These are phyloP conservation scores for Gasterosteus aculeatus DNA, from an alignment of 2,113 vertebrate species.

Conservation along the genomic window DNA sequence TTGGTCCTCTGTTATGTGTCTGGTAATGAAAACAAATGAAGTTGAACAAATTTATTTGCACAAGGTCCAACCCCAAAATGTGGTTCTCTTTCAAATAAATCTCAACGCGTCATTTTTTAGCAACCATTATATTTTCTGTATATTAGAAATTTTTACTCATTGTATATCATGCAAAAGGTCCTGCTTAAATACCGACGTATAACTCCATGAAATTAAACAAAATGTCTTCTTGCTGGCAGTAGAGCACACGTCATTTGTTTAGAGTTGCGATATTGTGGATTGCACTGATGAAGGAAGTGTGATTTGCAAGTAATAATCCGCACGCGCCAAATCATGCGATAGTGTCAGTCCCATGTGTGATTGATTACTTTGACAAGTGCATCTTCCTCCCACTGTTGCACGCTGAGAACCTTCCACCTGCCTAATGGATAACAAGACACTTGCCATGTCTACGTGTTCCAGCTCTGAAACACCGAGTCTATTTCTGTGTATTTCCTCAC, in stretches of 20 bases:
- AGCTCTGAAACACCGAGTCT: constrained; percentile 30
- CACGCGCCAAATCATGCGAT: constrained; percentile 32
- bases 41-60: not conserved
- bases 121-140: not conserved
- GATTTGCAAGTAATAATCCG: constrained; percentile 59
- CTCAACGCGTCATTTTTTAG: not conserved
- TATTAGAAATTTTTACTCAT: not conserved
- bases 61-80: not conserved
- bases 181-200: not conserved
- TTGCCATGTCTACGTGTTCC: constrained; percentile 23
- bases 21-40: constrained; percentile 11
- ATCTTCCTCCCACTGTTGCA: constrained; percentile 48
- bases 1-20: constrained; percentile 5
- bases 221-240: constrained; percentile 6
- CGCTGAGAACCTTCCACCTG: constrained; percentile 23
- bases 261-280: constrained; percentile 17
- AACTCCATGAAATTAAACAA: not conserved
- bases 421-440: constrained; percentile 38
- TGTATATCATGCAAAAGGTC: not conserved
- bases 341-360: constrained; percentile 49
- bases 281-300: constrained; percentile 14
- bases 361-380: constrained; percentile 62
- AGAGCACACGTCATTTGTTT: constrained; percentile 25
- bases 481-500: constrained; percentile 32
- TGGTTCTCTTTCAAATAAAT: not conserved